Evolutionary conservation across 1,140 invertebrate genomes (phyloP), one percentile per base, ranked within the genome.

Genomic region (Lepidurus apus): DNA sequence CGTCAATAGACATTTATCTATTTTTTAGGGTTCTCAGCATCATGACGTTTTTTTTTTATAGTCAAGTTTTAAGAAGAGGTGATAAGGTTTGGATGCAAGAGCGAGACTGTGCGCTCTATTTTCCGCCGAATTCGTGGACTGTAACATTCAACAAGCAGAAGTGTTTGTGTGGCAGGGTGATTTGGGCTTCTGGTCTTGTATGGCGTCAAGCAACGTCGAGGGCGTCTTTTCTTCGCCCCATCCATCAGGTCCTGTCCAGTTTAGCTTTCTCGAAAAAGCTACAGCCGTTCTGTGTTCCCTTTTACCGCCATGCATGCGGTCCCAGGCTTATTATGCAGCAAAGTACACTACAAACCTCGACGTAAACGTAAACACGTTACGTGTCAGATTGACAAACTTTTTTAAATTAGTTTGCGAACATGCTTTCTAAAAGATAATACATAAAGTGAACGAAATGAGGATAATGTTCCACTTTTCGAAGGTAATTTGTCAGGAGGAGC

Each of bases 71-170:
- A n/a, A 65, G 17, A 65, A 65, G 53, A 47, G 45, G 45, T 47
- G 17, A 47, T 10, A 17, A 3, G 45, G 3, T 10, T 11, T 10
- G 45, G 1, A 21, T 13, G 53, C 1, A 65, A 21, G 4, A 13
- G 53, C 17, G 53, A 65, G 34, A n/a, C 13, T 65, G 17, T 65
- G 53, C 53, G 53, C 53, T 65, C 53, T 65, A 65, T 65, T 65
- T 65, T 65, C 53, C 53, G 53, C 53, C 13, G 53, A 65, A 65
- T 65, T 65, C 53, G 53, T 65, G 17, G 13, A 65, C 9, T 65
- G 53, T 65, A 65, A 65, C 53, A 65, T 65, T 65, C 53, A 65
- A 65, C 53, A 65, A 65, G 53, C 53, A 65, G 53, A 65, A 65
- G 53, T 65, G 53, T 65, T 65, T 65, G 53, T 65, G 53, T 65